Evolutionary conservation across 2,888 invertebrate genomes (phyloP).

Genomic region (Parnassius orleans): DNA sequence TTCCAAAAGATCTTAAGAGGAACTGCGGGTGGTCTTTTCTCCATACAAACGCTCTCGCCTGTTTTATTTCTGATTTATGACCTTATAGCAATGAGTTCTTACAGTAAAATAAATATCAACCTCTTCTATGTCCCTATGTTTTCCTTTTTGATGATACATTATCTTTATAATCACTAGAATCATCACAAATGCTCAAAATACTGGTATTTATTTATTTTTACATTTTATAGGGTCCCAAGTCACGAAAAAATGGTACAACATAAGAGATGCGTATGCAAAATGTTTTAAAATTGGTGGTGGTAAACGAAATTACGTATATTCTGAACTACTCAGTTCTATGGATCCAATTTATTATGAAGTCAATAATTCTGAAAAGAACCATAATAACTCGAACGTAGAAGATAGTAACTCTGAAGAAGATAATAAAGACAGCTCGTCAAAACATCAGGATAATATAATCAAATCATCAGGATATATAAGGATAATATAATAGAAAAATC

Average conservation of each 20-base stretch:
- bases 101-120: no score
- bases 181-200: no score
- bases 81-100: no score
- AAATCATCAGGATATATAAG: background rate
- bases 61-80: no score
- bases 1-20: no score
- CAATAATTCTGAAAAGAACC: slow-evolving; percentile 32
- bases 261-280: slow-evolving; percentile 52
- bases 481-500: no score
- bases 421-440: background rate
- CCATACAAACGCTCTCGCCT: no score
- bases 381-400: background rate
- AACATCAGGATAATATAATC: slow-evolving; percentile 1
- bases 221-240: slow-evolving; percentile 42
- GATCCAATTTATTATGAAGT: slow-evolving; percentile 38
- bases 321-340: slow-evolving; percentile 48
- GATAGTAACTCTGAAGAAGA: slow-evolving; percentile 29
- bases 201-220: background rate
- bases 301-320: slow-evolving; percentile 44
- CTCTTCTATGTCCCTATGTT: no score
- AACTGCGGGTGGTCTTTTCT: no score
- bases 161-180: no score
- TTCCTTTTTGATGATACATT: no score
- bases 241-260: slow-evolving; percentile 54
- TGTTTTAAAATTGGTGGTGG: slow-evolving; percentile 36